Evolutionary conservation across 2,113 vertebrate species (phyloP), one percentile per base, ranked within the genome.

Genomic region (Sorex fumeus): DNA sequence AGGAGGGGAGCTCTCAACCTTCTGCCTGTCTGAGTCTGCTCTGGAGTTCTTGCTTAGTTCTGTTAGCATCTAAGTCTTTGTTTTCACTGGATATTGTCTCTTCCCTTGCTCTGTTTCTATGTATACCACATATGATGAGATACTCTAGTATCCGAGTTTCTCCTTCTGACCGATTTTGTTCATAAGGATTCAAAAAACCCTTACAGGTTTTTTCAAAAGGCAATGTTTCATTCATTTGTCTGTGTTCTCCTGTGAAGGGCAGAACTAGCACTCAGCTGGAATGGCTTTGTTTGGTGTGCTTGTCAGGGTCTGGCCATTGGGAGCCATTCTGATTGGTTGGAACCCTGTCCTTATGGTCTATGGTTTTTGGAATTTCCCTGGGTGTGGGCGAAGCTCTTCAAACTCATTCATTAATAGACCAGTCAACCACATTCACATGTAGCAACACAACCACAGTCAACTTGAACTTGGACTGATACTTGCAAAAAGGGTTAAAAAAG

Each of bases 391-490:
- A 79, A 83, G 11, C 32, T 66, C 21, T 21, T 30, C 40, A 60
- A n/a, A 60, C 12, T 60, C 62, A 40, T 66, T 69, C 30, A 53
- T 36, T 74, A 19, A 40, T 60, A 88, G 67, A 62, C 3, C 23
- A 45, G 18, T 67, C 62, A 67, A 53, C 64, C 3, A 10, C 71
- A 71, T 67, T 64, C 25, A 23, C 36, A 77, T 34, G 28, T 8
- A 78, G 62, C 11, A 69, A 62, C 19, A 53, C 0, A 43, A 66
- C 57, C 13, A 88, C 3, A 32, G 25, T 71, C 70, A 79, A 21
- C 50, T 83, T 90, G 30, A 45, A 91, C 77, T 77, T 87, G 57
- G 60, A 36, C 10, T 47, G 21, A 82, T 66, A 80, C 80, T 75
- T 83, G 43, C 79, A 74, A 72, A 85, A 40, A 69, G 4, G 27